Base-by-base conservation (phyloP, 2,113 vertebrate species). In the Chaetops frenatus region DNA sequence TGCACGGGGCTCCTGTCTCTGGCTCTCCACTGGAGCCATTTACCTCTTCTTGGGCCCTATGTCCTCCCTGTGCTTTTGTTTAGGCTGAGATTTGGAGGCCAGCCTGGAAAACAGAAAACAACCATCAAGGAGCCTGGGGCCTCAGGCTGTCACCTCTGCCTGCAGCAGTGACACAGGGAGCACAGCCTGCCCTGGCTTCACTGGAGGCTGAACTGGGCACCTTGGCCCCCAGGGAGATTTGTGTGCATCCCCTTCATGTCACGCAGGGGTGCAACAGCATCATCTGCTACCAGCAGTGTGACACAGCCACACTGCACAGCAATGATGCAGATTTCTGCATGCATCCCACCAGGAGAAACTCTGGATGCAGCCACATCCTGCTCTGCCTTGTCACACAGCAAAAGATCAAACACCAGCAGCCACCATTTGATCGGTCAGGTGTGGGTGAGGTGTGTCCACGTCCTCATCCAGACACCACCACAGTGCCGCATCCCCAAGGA, bases 61-160 rank as follows among this genome's bases (percentile, higher is more conserved):
- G 88, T 95, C 97, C 95, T 97, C 98, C 98, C 97, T 98, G 98
- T 61, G 96, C 71, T 98, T 98, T 98, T 97, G 97, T 98, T 99
- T 99, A 98, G 97, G 88, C 97, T 97, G 97, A 97, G 97, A 95
- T 97, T 98, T 98, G 97, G 97, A 79, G 93, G 97, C 84, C 96
- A 93, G 98, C 98, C 99, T 99, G 99, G 96, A 99, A 99, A 94
- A 98, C 97, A 98, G 98, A 98, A 98, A 98, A 97, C 60, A 95
- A 84, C 44, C 21, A 1, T 97, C 77, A 96, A 16, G 4, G 86
- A 88, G 85, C 76, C 44, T 0, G 0, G 21, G 13, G 9, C 23
- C 27, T 74, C 20, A 3, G 64, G 58, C 64, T 83, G 64, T 44
- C 92, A 76, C 40, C 45, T 65, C 61, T 6, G 2, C 31, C 10